These are phyloP conservation scores for Quadriops clusia DNA, from an alignment of 2,888 invertebrate species.

Conservation along the genomic window DNA sequence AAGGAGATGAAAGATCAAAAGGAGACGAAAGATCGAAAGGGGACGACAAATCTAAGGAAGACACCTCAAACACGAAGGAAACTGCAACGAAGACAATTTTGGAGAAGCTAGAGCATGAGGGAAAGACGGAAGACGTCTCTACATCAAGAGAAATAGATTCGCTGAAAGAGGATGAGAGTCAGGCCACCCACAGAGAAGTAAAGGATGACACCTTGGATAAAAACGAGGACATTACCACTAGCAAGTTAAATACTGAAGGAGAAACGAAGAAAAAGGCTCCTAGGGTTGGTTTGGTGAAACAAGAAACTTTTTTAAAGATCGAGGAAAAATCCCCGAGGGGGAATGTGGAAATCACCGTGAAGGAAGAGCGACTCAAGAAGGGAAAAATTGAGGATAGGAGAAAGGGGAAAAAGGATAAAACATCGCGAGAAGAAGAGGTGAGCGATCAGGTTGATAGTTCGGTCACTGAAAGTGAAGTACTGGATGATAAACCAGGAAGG, in stretches of 20 bases:
- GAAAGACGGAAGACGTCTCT: neutral
- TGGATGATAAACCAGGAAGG: neutral
- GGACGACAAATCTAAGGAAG: neutral
- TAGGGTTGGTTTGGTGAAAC: no score
- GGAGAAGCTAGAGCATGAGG: neutral
- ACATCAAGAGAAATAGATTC: neutral
- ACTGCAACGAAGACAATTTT: neutral
- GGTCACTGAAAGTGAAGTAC: no score
- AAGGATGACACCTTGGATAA: no score
- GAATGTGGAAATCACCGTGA: no score
- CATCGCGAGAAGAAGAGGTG: constrained; percentile 1
- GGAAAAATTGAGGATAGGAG: no score
- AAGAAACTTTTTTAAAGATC: no score
- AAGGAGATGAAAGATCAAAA: constrained; percentile 1
- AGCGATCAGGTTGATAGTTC: no score
- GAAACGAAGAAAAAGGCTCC: no score
- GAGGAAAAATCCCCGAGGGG: no score
- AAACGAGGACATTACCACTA: no score
- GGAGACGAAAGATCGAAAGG: constrained; percentile 6
- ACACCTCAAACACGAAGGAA: constrained; percentile 1
- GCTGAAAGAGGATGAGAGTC: neutral
- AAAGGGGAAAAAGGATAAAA: constrained; percentile 2
- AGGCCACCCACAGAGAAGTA: neutral
- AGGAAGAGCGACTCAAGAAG: no score
- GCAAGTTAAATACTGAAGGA: no score